These are phyloP conservation scores for Sigmodon hispidus DNA, from an alignment of 2,113 vertebrate species.

Conservation along the genomic window DNA sequence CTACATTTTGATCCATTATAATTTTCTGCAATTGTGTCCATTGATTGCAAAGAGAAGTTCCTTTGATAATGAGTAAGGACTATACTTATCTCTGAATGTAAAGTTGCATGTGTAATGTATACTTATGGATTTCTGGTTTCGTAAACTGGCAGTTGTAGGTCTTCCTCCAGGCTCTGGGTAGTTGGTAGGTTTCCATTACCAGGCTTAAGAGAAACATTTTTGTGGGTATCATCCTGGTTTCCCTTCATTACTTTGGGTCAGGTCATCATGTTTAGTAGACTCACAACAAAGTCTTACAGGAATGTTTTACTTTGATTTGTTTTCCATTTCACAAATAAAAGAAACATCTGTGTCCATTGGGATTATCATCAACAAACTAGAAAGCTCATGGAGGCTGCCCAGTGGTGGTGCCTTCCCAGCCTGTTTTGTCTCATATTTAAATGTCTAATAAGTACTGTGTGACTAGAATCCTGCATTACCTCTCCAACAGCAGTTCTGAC, in stretches of 20 bases:
- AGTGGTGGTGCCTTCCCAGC: neutral
- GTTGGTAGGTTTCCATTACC: neutral
- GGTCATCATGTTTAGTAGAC: neutral
- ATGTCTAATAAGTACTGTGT: neutral
- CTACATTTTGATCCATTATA: neutral
- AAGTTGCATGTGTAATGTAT: neutral
- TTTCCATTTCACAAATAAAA: neutral
- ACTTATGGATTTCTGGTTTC: neutral
- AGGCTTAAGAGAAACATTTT: neutral
- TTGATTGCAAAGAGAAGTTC: neutral
- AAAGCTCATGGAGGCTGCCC: neutral
- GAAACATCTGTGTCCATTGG: neutral
- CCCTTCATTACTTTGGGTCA: neutral
- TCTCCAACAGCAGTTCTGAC: neutral
- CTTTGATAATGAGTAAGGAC: neutral
- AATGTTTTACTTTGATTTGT: neutral
- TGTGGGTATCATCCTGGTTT: neutral
- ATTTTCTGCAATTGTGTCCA: neutral
- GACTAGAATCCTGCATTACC: neutral
- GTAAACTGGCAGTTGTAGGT: neutral
- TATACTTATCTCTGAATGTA: neutral
- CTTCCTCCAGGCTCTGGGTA: no score
- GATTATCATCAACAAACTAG: neutral
- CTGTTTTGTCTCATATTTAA: neutral
- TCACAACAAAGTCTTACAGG: neutral